Conservation (phyloP, 2,797 vertebrate species). For the Amblyopsis hoosieri region DNA sequence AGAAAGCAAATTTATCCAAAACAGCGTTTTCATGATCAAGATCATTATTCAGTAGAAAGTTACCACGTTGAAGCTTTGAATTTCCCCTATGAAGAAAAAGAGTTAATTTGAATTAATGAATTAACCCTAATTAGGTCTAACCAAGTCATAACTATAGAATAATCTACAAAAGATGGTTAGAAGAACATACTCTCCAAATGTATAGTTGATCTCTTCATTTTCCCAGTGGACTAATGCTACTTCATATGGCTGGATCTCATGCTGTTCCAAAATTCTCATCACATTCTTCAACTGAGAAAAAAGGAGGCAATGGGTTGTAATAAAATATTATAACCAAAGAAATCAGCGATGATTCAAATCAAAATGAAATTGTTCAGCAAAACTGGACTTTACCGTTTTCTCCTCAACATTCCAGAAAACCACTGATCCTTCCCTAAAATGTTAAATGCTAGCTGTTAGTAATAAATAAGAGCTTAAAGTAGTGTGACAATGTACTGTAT, state of each 20-base stretch:
- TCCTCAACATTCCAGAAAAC: conserved; percentile 98
- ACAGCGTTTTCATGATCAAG: conserved; percentile 82
- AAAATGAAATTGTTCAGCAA: not conserved
- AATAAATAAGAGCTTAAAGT: not conserved
- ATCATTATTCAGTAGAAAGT: conserved; percentile 85
- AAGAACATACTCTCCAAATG: conserved; percentile 81
- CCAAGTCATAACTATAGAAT: conserved; percentile 2
- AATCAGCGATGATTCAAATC: not conserved
- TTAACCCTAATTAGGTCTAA: not conserved
- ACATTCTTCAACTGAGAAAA: conserved; percentile 83
- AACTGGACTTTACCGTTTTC: conserved; percentile 82
- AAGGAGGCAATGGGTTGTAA: not conserved
- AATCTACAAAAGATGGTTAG: not conserved
- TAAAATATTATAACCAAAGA: not conserved
- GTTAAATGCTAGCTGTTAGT: conserved; percentile 32
- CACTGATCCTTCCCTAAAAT: conserved; percentile 91
- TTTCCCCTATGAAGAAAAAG: conserved; percentile 79
- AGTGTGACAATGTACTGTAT: not conserved
- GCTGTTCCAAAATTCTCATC: conserved; percentile 87
- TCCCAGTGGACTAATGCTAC: conserved; percentile 96
- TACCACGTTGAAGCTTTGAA: conserved; percentile 89
- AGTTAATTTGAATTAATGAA: not conserved
- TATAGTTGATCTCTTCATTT: conserved; percentile 95
- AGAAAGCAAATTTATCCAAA: conserved; percentile 97
- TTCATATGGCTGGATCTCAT: conserved; percentile 95